phyloP scores from a whole-genome alignment of 2,113 vertebrate genomes.

The Tamias sibiricus region DNA sequence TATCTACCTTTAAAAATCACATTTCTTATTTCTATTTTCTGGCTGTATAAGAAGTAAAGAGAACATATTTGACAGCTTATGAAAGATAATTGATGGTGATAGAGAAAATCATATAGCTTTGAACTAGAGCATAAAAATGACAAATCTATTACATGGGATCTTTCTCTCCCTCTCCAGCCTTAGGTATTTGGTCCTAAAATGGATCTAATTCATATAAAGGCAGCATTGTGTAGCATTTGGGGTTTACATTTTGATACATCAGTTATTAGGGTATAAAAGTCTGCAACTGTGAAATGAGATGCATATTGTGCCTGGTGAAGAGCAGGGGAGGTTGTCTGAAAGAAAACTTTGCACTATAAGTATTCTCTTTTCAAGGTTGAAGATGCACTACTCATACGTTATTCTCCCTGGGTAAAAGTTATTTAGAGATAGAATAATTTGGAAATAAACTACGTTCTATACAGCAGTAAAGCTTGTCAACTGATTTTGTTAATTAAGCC shows the following conservation, averaged over 20 bases:
- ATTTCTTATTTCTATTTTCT: constrained; percentile 68
- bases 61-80: constrained; percentile 64
- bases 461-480: background rate
- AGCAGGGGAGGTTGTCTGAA: background rate
- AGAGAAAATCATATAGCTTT: constrained; percentile 70
- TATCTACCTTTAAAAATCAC: constrained; percentile 61
- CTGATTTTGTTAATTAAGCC: constrained; percentile 19
- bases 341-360: background rate
- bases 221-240: background rate
- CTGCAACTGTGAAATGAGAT: background rate
- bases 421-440: background rate
- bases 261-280: constrained; percentile 48
- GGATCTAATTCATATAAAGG: constrained; percentile 56
- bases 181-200: constrained; percentile 57
- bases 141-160: constrained; percentile 63
- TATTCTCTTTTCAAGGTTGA: background rate
- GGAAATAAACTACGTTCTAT: constrained; percentile 18
- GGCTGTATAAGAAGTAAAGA: constrained; percentile 27
- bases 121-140: constrained; percentile 61
- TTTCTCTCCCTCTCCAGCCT: background rate
- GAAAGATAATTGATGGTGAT: constrained; percentile 65
- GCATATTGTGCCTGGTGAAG: background rate
- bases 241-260: constrained; percentile 40
- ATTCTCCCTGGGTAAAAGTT: background rate
- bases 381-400: background rate